A percentile compares a stretch with the other conserved stretches of the same genome.
Evolutionary conservation across 2,797 vertebrate genomes (phyloP).

Genomic region (Scarus forsteni): DNA sequence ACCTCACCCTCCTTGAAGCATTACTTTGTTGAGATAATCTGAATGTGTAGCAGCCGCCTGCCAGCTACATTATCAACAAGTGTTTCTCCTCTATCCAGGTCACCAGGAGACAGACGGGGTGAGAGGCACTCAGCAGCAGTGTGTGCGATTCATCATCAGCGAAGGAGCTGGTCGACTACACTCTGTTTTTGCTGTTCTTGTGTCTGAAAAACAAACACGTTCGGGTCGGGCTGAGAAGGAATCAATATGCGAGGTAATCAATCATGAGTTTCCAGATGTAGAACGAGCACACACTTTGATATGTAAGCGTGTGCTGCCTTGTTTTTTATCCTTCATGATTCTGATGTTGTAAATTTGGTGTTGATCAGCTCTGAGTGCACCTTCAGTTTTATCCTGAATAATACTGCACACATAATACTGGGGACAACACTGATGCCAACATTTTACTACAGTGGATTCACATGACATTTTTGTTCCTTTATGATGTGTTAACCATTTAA

Average conservation of each 20-base stretch:
- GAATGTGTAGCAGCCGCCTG: conserved; percentile 18
- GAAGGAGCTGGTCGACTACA: conserved; percentile 54
- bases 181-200: conserved; percentile 16
- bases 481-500: too few species aligned
- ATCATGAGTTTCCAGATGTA: not conserved
- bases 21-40: too few species aligned
- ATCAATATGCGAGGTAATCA: conserved; percentile 33
- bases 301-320: not conserved
- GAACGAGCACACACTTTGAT: not conserved
- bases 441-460: too few species aligned
- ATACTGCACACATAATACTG: too few species aligned
- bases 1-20: too few species aligned
- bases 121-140: not conserved
- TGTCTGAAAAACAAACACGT: conserved; percentile 55
- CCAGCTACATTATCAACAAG: conserved; percentile 43
- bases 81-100: conserved; percentile 30
- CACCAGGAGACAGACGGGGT: conserved; percentile 2
- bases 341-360: not conserved
- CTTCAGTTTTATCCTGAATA: too few species aligned
- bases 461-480: too few species aligned
- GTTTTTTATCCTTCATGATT: not conserved
- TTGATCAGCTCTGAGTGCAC: too few species aligned
- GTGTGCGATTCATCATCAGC: conserved; percentile 50
- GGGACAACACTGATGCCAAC: too few species aligned
- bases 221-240: conserved; percentile 21